Evolutionary conservation across 2,113 vertebrate genomes (phyloP).

Genomic region (Mustela lutreola): DNA sequence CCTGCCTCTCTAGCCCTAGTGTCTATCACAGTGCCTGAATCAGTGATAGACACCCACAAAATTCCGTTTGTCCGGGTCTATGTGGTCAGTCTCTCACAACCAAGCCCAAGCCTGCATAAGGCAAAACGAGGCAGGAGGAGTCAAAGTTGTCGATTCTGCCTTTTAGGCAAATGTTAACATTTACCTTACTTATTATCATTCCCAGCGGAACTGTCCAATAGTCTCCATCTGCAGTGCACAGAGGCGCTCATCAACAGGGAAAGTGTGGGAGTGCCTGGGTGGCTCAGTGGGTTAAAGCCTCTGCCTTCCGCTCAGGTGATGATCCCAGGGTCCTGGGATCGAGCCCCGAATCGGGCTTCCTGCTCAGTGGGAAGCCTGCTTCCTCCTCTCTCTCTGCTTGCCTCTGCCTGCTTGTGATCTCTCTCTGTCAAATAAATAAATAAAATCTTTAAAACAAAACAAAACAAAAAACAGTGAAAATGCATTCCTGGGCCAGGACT

Average conservation of each 20-base stretch:
- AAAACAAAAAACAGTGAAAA: too few relatives aligned
- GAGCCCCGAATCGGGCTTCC: too few relatives aligned
- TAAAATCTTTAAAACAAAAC: too few relatives aligned
- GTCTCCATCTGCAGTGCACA: background rate
- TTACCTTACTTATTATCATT: background rate
- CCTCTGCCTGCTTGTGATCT: too few relatives aligned
- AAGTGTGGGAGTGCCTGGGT: too few relatives aligned
- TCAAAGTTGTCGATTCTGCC: background rate
- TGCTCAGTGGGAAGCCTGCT: too few relatives aligned
- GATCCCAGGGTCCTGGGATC: too few relatives aligned
- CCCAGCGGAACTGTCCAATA: background rate
- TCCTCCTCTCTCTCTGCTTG: too few relatives aligned
- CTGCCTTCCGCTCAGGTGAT: too few relatives aligned
- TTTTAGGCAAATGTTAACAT: slow-evolving; percentile 51
- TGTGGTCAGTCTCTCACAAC: background rate
- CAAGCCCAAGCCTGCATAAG: background rate
- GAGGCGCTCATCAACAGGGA: background rate
- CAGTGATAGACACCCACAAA: slow-evolving; percentile 45
- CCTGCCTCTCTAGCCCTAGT: background rate
- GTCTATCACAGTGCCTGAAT: slow-evolving; percentile 69
- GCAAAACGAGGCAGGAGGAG: background rate
- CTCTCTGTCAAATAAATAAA: too few relatives aligned
- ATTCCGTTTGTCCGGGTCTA: background rate
- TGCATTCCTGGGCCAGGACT: background rate
- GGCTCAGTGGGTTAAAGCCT: too few relatives aligned